phyloP scores from a whole-genome alignment of 2,797 vertebrate species.

The Anabacerthia variegaticeps region DNA sequence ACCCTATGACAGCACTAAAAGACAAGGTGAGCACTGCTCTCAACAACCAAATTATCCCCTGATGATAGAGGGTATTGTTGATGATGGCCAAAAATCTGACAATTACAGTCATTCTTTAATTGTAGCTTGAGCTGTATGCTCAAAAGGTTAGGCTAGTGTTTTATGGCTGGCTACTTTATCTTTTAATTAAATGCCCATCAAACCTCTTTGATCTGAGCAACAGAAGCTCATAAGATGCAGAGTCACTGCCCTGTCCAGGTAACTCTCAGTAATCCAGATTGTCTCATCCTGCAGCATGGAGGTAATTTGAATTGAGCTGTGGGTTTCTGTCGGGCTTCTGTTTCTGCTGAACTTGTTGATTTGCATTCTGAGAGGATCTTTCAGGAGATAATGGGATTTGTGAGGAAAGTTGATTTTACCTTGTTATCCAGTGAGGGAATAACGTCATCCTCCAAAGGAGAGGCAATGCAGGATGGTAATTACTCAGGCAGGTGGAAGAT shows the following conservation, averaged over 20 bases:
- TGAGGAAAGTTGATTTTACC: slow-evolving; percentile 63
- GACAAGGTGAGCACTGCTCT: not conserved
- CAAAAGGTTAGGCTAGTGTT: slow-evolving; percentile 12
- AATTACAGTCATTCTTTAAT: slow-evolving; percentile 30
- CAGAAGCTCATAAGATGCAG: slow-evolving; percentile 23
- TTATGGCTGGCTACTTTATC: slow-evolving; percentile 17
- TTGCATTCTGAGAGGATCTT: slow-evolving; percentile 44
- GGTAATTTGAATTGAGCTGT: slow-evolving; percentile 21
- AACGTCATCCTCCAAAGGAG: not conserved
- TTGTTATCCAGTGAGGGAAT: slow-evolving; percentile 42
- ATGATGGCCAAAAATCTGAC: not conserved
- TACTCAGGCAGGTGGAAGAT: slow-evolving; percentile 28
- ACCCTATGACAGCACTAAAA: not conserved
- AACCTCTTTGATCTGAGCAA: slow-evolving; percentile 7
- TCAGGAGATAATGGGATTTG: slow-evolving; percentile 57
- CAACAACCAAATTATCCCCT: not conserved
- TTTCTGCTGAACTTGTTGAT: slow-evolving; percentile 45
- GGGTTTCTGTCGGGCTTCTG: not conserved
- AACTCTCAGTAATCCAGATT: slow-evolving; percentile 27
- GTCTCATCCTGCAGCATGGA: not conserved
- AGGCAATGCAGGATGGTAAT: slow-evolving; percentile 11
- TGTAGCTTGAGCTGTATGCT: not conserved
- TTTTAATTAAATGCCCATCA: slow-evolving; percentile 57
- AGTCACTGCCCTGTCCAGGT: slow-evolving; percentile 3
- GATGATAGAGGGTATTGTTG: not conserved